These are phyloP conservation scores for Clarias macrocephalus DNA, from an alignment of 2,113 vertebrate species.

Conservation along the genomic window DNA sequence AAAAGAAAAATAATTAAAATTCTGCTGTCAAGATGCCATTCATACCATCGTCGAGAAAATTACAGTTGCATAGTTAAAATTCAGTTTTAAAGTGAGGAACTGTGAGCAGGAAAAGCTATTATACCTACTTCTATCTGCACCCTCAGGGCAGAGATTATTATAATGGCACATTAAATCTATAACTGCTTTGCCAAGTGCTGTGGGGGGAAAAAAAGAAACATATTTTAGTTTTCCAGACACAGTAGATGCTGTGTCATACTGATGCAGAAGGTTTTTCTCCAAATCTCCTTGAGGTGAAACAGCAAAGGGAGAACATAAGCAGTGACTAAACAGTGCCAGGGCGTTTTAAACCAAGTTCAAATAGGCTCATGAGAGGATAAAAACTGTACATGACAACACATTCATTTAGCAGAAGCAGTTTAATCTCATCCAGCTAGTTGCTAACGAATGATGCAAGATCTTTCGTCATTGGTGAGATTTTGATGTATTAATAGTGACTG, in stretches of 20 bases:
- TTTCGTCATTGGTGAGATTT: not conserved
- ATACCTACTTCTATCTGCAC: not conserved
- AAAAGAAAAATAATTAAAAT: slow-evolving; percentile 55
- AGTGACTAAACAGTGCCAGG: not conserved
- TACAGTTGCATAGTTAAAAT: slow-evolving; percentile 35
- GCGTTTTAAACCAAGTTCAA: not conserved
- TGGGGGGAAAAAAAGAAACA: not conserved
- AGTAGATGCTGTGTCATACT: slow-evolving; percentile 1
- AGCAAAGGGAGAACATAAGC: not conserved
- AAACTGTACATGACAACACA: not conserved
- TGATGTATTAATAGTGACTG: not conserved
- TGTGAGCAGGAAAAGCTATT: slow-evolving; percentile 3
- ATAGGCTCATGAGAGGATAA: not conserved
- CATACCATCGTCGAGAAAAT: slow-evolving; percentile 36
- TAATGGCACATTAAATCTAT: slow-evolving; percentile 31
- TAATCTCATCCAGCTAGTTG: not conserved
- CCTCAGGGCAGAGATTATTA: slow-evolving; percentile 27
- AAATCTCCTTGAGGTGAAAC: slow-evolving; percentile 5
- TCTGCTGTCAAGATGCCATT: slow-evolving; percentile 52
- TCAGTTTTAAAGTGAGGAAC: slow-evolving; percentile 39
- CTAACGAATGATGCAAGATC: not conserved
- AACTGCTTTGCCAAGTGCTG: slow-evolving; percentile 23
- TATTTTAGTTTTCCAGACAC: slow-evolving; percentile 5
- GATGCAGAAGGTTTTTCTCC: not conserved
- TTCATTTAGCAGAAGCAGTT: not conserved